phyloP scores from a whole-genome alignment of 2,888 invertebrate species.

The Nebria brevicollis region DNA sequence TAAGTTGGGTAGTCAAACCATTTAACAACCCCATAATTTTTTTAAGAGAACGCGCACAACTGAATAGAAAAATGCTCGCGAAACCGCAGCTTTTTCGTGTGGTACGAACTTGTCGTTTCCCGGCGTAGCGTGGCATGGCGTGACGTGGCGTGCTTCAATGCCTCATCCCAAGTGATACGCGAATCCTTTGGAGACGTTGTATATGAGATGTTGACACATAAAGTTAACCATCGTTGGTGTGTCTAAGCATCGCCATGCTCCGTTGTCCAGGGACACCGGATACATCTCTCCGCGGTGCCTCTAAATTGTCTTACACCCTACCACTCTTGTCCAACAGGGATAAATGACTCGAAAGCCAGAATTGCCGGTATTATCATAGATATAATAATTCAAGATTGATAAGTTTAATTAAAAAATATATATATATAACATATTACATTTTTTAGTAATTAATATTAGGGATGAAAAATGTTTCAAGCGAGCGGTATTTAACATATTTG shows the following conservation, averaged over 20 bases:
- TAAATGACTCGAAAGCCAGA: not conserved
- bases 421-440: too few species aligned
- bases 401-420: not conserved
- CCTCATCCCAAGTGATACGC: slow-evolving; percentile 48
- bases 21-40: slow-evolving; percentile 15
- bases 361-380: not conserved
- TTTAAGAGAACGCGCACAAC: not conserved
- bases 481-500: too few species aligned
- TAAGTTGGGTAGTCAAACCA: not conserved
- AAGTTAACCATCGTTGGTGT: slow-evolving; percentile 52
- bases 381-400: not conserved
- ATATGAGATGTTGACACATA: slow-evolving; percentile 53
- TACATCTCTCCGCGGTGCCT: not conserved
- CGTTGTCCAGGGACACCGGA: slow-evolving; percentile 16
- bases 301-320: not conserved
- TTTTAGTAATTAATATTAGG: too few species aligned
- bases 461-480: too few species aligned
- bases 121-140: not conserved
- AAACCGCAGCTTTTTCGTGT: slow-evolving; percentile 9
- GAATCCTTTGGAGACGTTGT: slow-evolving; percentile 51
- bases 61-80: too few species aligned
- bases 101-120: slow-evolving; percentile 18
- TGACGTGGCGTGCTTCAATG: not conserved
- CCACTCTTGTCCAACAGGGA: not conserved
- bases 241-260: slow-evolving; percentile 27